A percentile compares a stretch with the other conserved stretches of the same genome.
phyloP scores from a whole-genome alignment of 2,888 invertebrate genomes.

The Scaptomyza reducta region DNA sequence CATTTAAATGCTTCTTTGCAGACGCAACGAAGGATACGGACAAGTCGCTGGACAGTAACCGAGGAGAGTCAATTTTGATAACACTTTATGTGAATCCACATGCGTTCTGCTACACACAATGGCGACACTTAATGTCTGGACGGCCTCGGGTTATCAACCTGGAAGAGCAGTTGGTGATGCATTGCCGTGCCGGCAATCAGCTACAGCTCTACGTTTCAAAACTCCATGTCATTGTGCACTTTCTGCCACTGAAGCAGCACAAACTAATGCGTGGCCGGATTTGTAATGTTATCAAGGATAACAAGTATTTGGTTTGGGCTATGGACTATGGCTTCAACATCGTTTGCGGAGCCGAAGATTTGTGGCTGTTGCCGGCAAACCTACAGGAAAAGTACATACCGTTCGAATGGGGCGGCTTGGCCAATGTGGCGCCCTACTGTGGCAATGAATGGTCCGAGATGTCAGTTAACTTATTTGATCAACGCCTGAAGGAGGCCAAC shows the following conservation, averaged over 20 bases:
- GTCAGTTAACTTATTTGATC: constrained; percentile 13
- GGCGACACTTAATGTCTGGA: constrained; percentile 17
- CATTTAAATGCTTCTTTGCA: constrained; percentile 1
- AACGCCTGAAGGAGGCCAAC: constrained; percentile 13
- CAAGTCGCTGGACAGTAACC: not conserved
- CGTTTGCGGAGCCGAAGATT: constrained; percentile 18
- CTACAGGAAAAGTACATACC: not conserved
- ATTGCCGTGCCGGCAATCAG: constrained; percentile 13
- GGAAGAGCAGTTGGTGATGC: constrained; percentile 18
- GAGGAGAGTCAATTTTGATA: constrained; percentile 31
- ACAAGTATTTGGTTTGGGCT: constrained; percentile 45
- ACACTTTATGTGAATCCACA: constrained; percentile 53
- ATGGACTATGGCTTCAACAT: constrained; percentile 61
- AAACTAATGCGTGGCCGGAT: constrained; percentile 53
- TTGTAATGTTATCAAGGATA: rapidly evolving
- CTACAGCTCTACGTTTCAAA: not conserved
- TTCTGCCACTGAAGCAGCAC: not conserved
- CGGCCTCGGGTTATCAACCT: constrained; percentile 14
- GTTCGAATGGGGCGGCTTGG: constrained; percentile 22
- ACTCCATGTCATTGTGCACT: constrained; percentile 52
- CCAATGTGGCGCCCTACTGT: constrained; percentile 18
- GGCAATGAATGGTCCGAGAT: constrained; percentile 31
- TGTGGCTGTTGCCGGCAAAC: constrained; percentile 47
- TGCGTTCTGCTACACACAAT: constrained; percentile 33
- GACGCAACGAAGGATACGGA: constrained; percentile 5